Evolutionary conservation across 2,888 invertebrate species (phyloP).

Genomic region (Drosophila birchii): DNA sequence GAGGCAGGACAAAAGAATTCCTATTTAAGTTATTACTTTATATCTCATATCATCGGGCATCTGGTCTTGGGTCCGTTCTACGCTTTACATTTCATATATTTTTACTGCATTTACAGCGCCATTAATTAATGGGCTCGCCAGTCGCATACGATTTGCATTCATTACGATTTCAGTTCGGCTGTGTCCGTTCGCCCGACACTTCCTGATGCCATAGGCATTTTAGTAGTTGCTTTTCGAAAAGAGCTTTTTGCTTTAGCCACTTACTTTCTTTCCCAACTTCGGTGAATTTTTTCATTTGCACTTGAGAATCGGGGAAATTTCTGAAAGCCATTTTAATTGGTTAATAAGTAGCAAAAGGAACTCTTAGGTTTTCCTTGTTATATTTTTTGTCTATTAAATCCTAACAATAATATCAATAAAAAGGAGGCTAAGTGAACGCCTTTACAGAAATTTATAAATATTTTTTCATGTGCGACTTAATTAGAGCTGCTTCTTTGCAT

Average conservation of each 20-base stretch:
- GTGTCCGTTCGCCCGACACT: conserved; percentile 58
- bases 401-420: neutral
- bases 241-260: conserved; percentile 25
- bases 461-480: neutral
- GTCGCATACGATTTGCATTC: conserved; percentile 71
- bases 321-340: neutral
- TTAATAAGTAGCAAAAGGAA: too few species aligned
- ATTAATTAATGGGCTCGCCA: conserved; percentile 68
- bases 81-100: conserved; percentile 53
- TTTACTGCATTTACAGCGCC: conserved; percentile 64
- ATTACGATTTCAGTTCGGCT: conserved; percentile 56
- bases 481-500: neutral
- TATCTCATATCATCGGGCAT: conserved; percentile 23
- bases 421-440: too few species aligned
- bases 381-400: neutral
- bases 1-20: conserved; percentile 66
- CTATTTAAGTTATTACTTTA: conserved; percentile 46
- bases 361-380: neutral
- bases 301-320: conserved; percentile 69
- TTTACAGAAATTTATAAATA: neutral
- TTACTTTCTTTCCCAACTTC: conserved; percentile 62
- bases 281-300: conserved; percentile 55
- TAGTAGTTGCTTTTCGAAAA: conserved; percentile 52
- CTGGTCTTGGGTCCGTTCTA: conserved; percentile 53
- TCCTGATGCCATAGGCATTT: conserved; percentile 60